Evolutionary conservation across 1,140 invertebrate species (phyloP), one percentile per base, ranked within the genome.

Genomic region (Marisa cornuarietis): DNA sequence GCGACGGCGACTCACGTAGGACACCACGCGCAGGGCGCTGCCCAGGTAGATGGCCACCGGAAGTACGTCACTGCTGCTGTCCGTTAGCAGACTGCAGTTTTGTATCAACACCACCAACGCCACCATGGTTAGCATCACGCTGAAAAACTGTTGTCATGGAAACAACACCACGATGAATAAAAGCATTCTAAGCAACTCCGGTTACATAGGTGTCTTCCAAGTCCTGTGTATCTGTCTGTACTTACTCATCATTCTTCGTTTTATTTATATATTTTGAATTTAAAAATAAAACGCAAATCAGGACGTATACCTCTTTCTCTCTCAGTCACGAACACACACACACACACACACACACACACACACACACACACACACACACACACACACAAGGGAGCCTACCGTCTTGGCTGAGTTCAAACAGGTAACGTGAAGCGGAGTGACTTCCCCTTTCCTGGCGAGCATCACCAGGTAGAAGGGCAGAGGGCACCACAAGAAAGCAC

Each of bases 401-500:
- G 58, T 75, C 73, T 26, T 84, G 22, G 80, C 31, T 2, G 65
- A 20, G 31, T 63, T 80, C 61, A 78, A 73, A 68, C 66, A 81
- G 51, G 72, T 71, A 20, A 63, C 71, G 51, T 63, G 51, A 42
- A 78, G 24, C 3, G 31, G 10, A 58, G 16, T 58, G 22, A 22
- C 20, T 20, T 63, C 54, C 72, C 71, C 65, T n/a, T 14, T 94
- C 90, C 16, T 94, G 92, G 85, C 95, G 95, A 0, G 94, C 76
- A 95, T 95, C 24, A 94, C 90, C 31, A 42, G 31, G 87, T 98
- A 96, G 58, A 97, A 90, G 11, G 94, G 91, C 18, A 94, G 92
- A 85, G 95, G 95, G 0, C 94, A 77, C 95, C 95, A 97, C 11
- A 98, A 91, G 90, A 96, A 97, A 42, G 93, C 90, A 90, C 96